phyloP scores from a whole-genome alignment of 2,888 invertebrate genomes.

The Bedellia somnulentella region DNA sequence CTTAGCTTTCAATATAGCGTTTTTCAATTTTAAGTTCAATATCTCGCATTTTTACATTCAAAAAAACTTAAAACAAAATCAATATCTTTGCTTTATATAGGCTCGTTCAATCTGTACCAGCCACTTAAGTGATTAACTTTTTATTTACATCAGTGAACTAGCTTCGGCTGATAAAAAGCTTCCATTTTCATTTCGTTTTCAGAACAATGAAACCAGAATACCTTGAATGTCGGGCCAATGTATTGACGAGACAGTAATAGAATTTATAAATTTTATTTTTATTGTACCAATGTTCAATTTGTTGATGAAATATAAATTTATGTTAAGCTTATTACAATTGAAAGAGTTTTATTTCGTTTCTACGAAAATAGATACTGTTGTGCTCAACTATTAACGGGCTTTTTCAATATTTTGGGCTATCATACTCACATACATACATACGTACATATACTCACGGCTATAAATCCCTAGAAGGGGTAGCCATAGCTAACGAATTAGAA shows the following conservation, averaged over 20 bases:
- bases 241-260: neutral
- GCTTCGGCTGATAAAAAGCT: slow-evolving; percentile 34
- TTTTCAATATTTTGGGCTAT: neutral
- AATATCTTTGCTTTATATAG: slow-evolving; percentile 21
- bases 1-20: no score
- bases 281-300: slow-evolving; percentile 32
- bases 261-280: slow-evolving; percentile 51
- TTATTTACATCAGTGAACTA: slow-evolving; percentile 33
- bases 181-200: neutral
- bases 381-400: slow-evolving; percentile 24
- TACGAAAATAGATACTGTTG: no score
- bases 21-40: no score
- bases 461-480: no score
- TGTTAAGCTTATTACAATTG: no score
- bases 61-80: no score
- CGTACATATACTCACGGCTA: no score
- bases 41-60: no score
- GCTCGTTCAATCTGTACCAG: slow-evolving; percentile 53
- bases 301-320: slow-evolving; percentile 58
- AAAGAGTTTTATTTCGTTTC: no score
- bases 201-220: neutral
- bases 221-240: neutral
- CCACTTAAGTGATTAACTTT: slow-evolving; percentile 54
- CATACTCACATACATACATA: slow-evolving; percentile 16
- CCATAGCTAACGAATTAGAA: no score